These are phyloP conservation scores for Lerista edwardsae DNA, from an alignment of 2,797 vertebrate species.

Conservation along the genomic window DNA sequence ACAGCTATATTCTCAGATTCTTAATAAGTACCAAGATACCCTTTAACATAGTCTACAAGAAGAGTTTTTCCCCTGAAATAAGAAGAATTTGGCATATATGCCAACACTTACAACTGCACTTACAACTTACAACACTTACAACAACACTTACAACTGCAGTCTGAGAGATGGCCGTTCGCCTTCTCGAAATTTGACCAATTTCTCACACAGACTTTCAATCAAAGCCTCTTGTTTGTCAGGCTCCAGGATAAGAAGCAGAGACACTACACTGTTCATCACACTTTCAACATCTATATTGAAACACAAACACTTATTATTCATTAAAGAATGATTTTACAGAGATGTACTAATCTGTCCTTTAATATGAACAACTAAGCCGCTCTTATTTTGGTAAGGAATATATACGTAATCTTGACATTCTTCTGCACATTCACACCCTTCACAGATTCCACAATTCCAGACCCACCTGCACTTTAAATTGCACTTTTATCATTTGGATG, in stretches of 20 bases:
- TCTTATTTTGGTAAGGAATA: background rate
- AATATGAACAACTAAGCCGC: background rate
- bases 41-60: background rate
- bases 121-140: too few species aligned
- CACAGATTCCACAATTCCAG: too few species aligned
- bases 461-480: too few species aligned
- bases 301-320: conserved; percentile 39
- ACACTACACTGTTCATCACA: conserved; percentile 98
- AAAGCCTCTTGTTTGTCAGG: conserved; percentile 95
- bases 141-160: conserved; percentile 93
- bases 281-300: conserved; percentile 91
- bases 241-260: conserved; percentile 94
- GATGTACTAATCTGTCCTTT: background rate
- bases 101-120: conserved; percentile 96
- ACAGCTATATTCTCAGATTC: background rate
- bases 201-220: conserved; percentile 97
- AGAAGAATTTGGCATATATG: background rate
- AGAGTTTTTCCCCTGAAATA: background rate
- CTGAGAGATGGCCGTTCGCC: conserved; percentile 96
- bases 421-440: too few species aligned
- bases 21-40: background rate
- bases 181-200: conserved; percentile 94
- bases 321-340: background rate
- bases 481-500: too few species aligned
- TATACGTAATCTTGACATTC: too few species aligned